A percentile compares a stretch with the other conserved stretches of the same genome.
phyloP scores from a whole-genome alignment of 2,888 invertebrate species.

The Dilophus febrilis region DNA sequence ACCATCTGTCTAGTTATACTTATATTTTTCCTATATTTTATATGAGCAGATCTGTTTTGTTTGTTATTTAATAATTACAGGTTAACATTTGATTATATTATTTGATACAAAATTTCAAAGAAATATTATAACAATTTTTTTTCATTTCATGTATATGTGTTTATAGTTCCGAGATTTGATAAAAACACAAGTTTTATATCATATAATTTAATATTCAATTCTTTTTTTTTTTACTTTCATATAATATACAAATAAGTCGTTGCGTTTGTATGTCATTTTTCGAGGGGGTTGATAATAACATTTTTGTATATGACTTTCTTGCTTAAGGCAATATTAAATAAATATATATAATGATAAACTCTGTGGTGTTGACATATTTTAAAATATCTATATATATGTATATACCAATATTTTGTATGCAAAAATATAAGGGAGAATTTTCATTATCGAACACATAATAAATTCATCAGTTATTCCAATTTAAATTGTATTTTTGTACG shows the following conservation, averaged over 20 bases:
- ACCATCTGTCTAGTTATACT: conserved; percentile 15
- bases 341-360: neutral
- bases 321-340: neutral
- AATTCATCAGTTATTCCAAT: neutral
- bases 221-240: no score
- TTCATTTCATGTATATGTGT: no score
- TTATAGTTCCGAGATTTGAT: no score
- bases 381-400: no score
- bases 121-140: no score
- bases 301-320: neutral
- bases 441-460: no score
- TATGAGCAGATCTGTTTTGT: no score
- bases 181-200: no score
- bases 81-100: conserved; percentile 5
- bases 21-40: no score
- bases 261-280: neutral
- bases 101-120: neutral
- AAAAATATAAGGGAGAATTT: no score
- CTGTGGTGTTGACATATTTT: neutral
- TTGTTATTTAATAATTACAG: conserved; percentile 11
- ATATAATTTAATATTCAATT: neutral
- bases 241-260: no score
- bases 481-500: neutral
- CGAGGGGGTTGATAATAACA: neutral
- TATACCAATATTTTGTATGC: no score